Percentiles rank a stretch among this genome's conserved stretches.
Conservation (phyloP, 1,140 invertebrate genomes). For the Apis dorsata region DNA sequence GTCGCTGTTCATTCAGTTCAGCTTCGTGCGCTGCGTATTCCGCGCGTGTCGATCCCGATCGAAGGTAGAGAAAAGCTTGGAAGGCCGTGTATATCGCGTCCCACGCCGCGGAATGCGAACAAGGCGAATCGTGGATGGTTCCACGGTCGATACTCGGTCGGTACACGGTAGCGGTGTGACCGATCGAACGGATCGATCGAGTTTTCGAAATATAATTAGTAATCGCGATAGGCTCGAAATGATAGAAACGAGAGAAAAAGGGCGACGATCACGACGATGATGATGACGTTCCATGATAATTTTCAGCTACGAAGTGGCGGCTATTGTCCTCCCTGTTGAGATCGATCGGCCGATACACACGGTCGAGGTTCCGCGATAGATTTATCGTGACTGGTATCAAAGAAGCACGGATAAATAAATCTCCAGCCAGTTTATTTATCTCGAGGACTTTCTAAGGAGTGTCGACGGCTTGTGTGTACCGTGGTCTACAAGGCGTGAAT, state of each 20-base stretch:
- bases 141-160: neutral
- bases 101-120: conserved; percentile 33
- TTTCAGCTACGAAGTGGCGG: neutral
- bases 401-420: conserved; percentile 57
- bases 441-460: conserved; percentile 69
- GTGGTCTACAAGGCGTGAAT: conserved; percentile 63
- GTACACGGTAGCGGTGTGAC: neutral
- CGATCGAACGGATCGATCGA: neutral
- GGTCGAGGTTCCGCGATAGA: conserved; percentile 21
- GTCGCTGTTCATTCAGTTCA: conserved; percentile 28
- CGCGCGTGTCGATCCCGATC: too few relatives aligned
- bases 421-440: conserved; percentile 57
- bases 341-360: conserved; percentile 18
- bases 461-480: conserved; percentile 40
- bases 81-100: neutral
- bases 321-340: conserved; percentile 10
- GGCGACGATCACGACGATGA: neutral
- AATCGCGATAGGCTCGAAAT: neutral
- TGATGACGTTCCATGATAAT: neutral
- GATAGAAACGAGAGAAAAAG: too few relatives aligned
- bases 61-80: neutral
- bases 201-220: neutral
- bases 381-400: conserved; percentile 43
- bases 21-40: too few relatives aligned
- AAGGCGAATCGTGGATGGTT: conserved; percentile 27